These are phyloP conservation scores for Acanthurus lineatus DNA, from an alignment of 2,797 vertebrate genomes.

Conservation along the genomic window DNA sequence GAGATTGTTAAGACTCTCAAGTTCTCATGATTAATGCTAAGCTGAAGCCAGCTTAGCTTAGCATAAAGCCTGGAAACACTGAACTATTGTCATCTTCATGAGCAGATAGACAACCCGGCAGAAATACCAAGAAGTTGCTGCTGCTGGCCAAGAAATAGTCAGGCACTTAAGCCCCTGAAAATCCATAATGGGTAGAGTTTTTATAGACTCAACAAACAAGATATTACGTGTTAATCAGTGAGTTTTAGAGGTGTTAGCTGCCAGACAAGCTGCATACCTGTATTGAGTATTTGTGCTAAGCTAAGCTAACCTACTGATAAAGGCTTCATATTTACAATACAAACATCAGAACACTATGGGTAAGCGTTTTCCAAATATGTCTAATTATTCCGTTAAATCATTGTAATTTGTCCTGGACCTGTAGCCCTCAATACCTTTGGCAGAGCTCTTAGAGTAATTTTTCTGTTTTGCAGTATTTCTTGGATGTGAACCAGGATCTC, in stretches of 20 bases:
- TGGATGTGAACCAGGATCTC: constrained; percentile 31
- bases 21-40: not conserved
- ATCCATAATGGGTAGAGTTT: too few relatives aligned
- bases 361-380: not conserved
- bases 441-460: constrained; percentile 29
- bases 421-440: constrained; percentile 13
- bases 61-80: not conserved
- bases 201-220: too few relatives aligned
- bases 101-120: not conserved
- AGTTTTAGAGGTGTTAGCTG: too few relatives aligned
- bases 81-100: not conserved
- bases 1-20: not conserved
- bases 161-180: too few relatives aligned
- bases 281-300: constrained; percentile 1
- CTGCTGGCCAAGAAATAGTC: not conserved
- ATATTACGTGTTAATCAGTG: too few relatives aligned
- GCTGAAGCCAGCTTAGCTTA: not conserved
- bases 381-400: not conserved
- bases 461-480: constrained; percentile 17
- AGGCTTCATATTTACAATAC: not conserved
- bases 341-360: not conserved
- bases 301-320: not conserved
- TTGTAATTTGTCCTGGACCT: constrained; percentile 9
- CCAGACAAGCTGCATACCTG: too few relatives aligned
- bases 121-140: not conserved